Base-by-base conservation (phyloP, 2,888 invertebrate genomes). In the Coecobrya sp. region DNA sequence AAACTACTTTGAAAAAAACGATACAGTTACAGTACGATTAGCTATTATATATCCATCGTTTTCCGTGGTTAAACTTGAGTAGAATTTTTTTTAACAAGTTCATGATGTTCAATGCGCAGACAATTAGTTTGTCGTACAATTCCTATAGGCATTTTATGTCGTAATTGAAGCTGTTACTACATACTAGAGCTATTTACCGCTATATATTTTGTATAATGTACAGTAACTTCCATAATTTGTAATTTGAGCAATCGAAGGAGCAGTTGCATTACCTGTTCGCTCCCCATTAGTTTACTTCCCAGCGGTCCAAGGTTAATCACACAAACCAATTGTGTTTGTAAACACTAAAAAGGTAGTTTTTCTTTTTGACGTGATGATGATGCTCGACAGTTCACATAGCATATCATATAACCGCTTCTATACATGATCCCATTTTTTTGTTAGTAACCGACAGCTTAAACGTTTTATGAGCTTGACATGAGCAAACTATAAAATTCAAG, bases 261-360 rank as follows among this genome's bases (percentile, higher is more conserved):
- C 30, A 30, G 65, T 65, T 13, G 30, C 65, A 30, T 76, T 76
- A 76, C 76, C 76, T 76, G 76, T 76, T 76, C 25, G 11, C 76
- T 76, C 19, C 25, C 45, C 22, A 76, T 76, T 25, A 49, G 76
- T 45, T 49, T 49, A 45, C 82, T 82, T 73, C 86, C 36, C 86
- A 73, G 55, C 86, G 13, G 86, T 76, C 86, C 86, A 86, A 86
- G 86, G 86, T 86, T 86, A 86, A 86, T 59, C 70, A 86, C 36
- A 86, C 84, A 86, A 73, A 73, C 55, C 85, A 86, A 52, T 86
- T 22, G 73, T 73, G 55, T 42, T 76, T 76, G 45, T 76, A 45
- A 45, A 76, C 86, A 86, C 7, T 36, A 73, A 42, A 55, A 55
- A 42, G 36, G 27, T n/a, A 55, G 42, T 36, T 79, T 52, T 62